These are phyloP conservation scores for Cliona cf. orientalis DNA, from an alignment of 37 sponge, comb jelly and placozoan genomes.

Conservation along the genomic window DNA sequence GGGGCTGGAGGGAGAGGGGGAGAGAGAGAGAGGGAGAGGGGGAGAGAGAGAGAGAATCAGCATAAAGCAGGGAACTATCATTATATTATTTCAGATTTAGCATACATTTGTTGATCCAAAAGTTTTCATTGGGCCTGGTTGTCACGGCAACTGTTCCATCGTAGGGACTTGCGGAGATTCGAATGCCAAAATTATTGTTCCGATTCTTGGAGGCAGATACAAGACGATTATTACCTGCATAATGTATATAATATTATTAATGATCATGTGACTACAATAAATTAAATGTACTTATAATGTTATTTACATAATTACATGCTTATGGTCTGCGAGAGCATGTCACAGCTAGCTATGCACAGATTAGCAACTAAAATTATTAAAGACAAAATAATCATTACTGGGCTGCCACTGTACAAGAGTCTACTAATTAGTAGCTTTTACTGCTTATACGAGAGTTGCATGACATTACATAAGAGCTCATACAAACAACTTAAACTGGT, in stretches of 20 bases:
- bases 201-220: constrained; percentile 4
- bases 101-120: constrained; percentile 38
- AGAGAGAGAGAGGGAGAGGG: constrained; percentile 38
- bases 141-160: not conserved
- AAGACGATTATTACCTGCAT: constrained; percentile 17
- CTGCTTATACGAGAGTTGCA: no score
- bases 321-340: no score
- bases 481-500: no score
- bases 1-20: constrained; percentile 38
- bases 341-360: no score
- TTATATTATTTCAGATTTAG: not conserved
- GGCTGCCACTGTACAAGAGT: no score
- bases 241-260: not conserved
- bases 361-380: no score
- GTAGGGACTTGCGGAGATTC: constrained; percentile 11
- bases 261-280: not conserved
- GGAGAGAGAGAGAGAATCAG: constrained; percentile 50
- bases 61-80: not conserved
- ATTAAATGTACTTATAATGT: not conserved
- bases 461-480: no score
- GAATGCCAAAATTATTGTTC: not conserved
- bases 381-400: no score
- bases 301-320: not conserved
- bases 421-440: no score
- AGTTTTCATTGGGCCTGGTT: not conserved